Evolutionary conservation across 2,888 invertebrate genomes (phyloP).

Genomic region (Patella pellucida): DNA sequence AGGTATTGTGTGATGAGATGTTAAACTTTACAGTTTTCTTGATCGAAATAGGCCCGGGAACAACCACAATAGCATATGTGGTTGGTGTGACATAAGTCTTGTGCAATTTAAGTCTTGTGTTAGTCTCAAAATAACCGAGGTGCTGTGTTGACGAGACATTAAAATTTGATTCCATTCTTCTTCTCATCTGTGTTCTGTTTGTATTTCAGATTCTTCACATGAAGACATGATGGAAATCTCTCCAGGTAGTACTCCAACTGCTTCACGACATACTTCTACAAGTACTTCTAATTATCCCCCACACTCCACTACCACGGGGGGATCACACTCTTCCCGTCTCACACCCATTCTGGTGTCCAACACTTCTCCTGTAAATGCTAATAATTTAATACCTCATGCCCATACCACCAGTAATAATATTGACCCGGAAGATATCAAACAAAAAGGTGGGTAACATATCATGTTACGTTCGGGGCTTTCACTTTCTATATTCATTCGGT

Average conservation of each 20-base stretch:
- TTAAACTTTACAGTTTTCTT: not conserved
- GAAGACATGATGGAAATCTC: slow-evolving; percentile 95
- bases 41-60: not conserved
- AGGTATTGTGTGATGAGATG: too few species aligned
- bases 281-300: not conserved
- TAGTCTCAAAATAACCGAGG: too few species aligned
- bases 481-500: too few species aligned
- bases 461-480: too few species aligned
- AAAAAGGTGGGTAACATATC: too few species aligned
- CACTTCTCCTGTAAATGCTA: not conserved
- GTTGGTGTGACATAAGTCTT: too few species aligned
- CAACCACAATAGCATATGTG: not conserved
- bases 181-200: not conserved
- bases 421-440: too few species aligned
- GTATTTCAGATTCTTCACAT: slow-evolving; percentile 71
- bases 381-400: not conserved
- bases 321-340: not conserved
- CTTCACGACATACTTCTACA: slow-evolving; percentile 28
- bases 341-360: not conserved
- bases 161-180: not conserved
- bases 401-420: too few species aligned
- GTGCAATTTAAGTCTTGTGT: too few species aligned
- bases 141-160: too few species aligned
- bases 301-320: not conserved
- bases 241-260: slow-evolving; percentile 80